phyloP scores from a whole-genome alignment of 2,888 invertebrate species.

The Sussaba pulchella region DNA sequence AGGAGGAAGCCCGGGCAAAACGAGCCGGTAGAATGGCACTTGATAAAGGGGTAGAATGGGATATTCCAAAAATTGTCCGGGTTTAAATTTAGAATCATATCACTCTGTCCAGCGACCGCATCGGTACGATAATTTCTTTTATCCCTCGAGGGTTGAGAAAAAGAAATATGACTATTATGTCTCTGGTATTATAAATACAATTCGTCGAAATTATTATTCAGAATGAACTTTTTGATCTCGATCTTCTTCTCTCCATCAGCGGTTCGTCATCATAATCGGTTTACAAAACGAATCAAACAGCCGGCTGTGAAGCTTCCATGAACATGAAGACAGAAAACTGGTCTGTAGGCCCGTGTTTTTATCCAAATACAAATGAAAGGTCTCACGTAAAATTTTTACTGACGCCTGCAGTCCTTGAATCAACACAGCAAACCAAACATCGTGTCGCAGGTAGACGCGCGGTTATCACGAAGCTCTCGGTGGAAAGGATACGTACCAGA shows the following conservation, averaged over 20 bases:
- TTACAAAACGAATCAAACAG: background rate
- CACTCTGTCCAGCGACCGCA: too few species aligned
- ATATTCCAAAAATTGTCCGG: too few species aligned
- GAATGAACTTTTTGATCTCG: background rate
- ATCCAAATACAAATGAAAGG: constrained; percentile 25
- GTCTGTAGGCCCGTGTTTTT: constrained; percentile 22
- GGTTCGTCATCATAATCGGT: background rate
- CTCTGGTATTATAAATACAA: too few species aligned
- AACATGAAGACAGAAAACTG: background rate
- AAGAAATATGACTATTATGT: too few species aligned
- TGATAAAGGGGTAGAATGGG: too few species aligned
- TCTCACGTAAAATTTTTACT: constrained; percentile 18
- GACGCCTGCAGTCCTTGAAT: constrained; percentile 4
- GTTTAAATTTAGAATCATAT: too few species aligned
- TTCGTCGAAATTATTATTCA: background rate
- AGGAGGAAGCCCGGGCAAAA: too few species aligned
- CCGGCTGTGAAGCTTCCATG: background rate
- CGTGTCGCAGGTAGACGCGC: constrained; percentile 58
- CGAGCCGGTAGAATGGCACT: too few species aligned
- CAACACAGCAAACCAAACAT: constrained; percentile 41
- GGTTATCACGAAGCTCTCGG: constrained; percentile 7
- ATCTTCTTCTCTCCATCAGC: background rate
- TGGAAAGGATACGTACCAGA: constrained; percentile 15
- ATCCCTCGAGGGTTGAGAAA: too few species aligned
- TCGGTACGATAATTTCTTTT: too few species aligned